Conservation (phyloP, 2,113 vertebrate genomes). For the Lophius piscatorius region DNA sequence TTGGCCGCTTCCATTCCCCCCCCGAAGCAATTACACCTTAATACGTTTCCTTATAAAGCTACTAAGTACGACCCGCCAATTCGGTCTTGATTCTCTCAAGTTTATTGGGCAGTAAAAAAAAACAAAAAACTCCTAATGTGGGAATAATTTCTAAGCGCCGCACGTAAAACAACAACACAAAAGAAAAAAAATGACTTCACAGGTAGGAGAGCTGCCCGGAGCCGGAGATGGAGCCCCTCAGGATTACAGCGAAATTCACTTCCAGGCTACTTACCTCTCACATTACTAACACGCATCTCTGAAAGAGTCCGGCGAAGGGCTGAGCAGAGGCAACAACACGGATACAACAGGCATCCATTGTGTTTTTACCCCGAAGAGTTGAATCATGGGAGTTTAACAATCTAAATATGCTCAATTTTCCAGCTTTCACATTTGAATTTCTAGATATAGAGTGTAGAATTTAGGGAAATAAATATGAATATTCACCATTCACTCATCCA, state of each 20-base stretch:
- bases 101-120: slow-evolving; percentile 78
- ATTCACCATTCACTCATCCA: background rate
- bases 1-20: slow-evolving; percentile 42
- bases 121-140: slow-evolving; percentile 66
- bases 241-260: slow-evolving; percentile 44
- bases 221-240: slow-evolving; percentile 57
- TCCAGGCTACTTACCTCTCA: slow-evolving; percentile 59
- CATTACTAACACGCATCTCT: slow-evolving; percentile 63
- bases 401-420: slow-evolving; percentile 41
- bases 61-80: slow-evolving; percentile 74
- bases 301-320: slow-evolving; percentile 49
- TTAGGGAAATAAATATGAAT: background rate
- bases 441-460: background rate
- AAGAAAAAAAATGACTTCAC: slow-evolving; percentile 59
- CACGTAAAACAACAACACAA: slow-evolving; percentile 74
- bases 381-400: slow-evolving; percentile 39
- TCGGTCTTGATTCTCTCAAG: slow-evolving; percentile 73
- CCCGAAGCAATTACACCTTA: slow-evolving; percentile 73
- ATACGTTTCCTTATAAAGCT: slow-evolving; percentile 78
- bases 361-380: slow-evolving; percentile 40
- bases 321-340: slow-evolving; percentile 52
- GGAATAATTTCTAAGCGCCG: slow-evolving; percentile 74
- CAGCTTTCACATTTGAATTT: slow-evolving; percentile 6
- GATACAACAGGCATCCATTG: slow-evolving; percentile 61
- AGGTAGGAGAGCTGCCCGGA: slow-evolving; percentile 69